phyloP scores from a whole-genome alignment of 92 coral and sea anemone species.

The Palythoa caribaeorum region DNA sequence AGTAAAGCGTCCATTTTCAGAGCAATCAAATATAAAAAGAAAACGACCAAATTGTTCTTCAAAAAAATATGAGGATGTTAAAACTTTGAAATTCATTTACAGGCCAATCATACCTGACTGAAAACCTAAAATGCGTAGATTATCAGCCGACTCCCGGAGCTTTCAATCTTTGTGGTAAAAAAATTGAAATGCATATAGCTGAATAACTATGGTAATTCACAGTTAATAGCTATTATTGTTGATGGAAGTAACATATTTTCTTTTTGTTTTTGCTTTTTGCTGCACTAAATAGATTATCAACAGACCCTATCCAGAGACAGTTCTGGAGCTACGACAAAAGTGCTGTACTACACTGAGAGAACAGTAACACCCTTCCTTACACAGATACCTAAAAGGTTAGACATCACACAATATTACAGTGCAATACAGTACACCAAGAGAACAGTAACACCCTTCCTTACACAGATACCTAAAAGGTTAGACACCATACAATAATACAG shows the following conservation, averaged over 20 bases:
- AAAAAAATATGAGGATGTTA: too few relatives aligned
- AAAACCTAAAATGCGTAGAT: too few relatives aligned
- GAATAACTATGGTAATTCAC: too few relatives aligned
- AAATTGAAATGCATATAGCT: too few relatives aligned
- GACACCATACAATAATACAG: neutral
- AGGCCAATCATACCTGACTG: too few relatives aligned
- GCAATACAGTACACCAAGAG: constrained; percentile 65
- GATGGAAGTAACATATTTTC: neutral
- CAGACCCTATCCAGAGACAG: constrained; percentile 52
- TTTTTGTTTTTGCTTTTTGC: neutral
- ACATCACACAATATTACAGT: neutral
- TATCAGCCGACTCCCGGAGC: too few relatives aligned
- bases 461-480: constrained; percentile 87
- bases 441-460: constrained; percentile 90
- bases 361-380: constrained; percentile 93
- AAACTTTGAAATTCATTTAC: too few relatives aligned
- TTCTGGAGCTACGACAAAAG: constrained; percentile 80
- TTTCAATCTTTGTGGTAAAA: too few relatives aligned
- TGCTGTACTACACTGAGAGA: constrained; percentile 85
- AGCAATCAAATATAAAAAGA: too few relatives aligned
- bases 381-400: constrained; percentile 87
- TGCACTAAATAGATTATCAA: constrained; percentile 18
- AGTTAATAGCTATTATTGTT: neutral
- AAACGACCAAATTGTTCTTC: too few relatives aligned
- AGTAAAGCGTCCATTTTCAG: too few relatives aligned